phyloP scores from a whole-genome alignment of 2,888 invertebrate species.

The Bhutanitis thaidina region DNA sequence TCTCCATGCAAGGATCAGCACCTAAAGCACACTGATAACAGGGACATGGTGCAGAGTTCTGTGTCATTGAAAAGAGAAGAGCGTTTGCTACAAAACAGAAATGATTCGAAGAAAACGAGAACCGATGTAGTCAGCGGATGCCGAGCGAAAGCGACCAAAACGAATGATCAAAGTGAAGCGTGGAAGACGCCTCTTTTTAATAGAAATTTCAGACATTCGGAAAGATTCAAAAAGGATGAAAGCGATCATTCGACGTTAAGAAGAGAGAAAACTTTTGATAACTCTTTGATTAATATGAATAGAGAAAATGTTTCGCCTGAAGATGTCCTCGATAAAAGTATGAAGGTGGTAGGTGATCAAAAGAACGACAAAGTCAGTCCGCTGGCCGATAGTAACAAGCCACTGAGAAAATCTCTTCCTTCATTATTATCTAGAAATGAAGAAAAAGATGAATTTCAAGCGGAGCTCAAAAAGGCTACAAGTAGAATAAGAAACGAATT shows the following conservation, averaged over 20 bases:
- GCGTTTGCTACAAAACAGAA: slow-evolving; percentile 69
- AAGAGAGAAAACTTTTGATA: slow-evolving; percentile 76
- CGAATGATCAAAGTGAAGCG: slow-evolving; percentile 62
- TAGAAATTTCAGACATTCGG: slow-evolving; percentile 72
- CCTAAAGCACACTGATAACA: slow-evolving; percentile 62
- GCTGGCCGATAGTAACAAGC: slow-evolving; percentile 54
- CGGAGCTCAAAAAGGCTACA: slow-evolving; percentile 74
- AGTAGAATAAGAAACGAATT: slow-evolving; percentile 73
- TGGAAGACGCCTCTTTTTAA: slow-evolving; percentile 71
- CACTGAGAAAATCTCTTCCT: slow-evolving; percentile 77
- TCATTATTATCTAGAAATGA: slow-evolving; percentile 72
- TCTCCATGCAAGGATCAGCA: slow-evolving; percentile 69
- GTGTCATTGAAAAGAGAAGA: slow-evolving; percentile 69
- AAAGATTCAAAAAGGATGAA: slow-evolving; percentile 67
- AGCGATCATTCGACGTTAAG: slow-evolving; percentile 57
- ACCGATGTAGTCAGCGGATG: slow-evolving; percentile 71
- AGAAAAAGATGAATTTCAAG: slow-evolving; percentile 78
- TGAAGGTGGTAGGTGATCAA: slow-evolving; percentile 57
- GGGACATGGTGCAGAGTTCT: slow-evolving; percentile 65
- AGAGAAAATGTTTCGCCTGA: slow-evolving; percentile 56
- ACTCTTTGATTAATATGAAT: slow-evolving; percentile 56
- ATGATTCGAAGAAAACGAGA: slow-evolving; percentile 70
- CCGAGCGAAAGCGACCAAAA: slow-evolving; percentile 69
- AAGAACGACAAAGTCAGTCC: slow-evolving; percentile 52
- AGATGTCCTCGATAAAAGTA: slow-evolving; percentile 51